Evolutionary conservation across 2,797 vertebrate species (phyloP).

Genomic region (Chiloscyllium punctatum): DNA sequence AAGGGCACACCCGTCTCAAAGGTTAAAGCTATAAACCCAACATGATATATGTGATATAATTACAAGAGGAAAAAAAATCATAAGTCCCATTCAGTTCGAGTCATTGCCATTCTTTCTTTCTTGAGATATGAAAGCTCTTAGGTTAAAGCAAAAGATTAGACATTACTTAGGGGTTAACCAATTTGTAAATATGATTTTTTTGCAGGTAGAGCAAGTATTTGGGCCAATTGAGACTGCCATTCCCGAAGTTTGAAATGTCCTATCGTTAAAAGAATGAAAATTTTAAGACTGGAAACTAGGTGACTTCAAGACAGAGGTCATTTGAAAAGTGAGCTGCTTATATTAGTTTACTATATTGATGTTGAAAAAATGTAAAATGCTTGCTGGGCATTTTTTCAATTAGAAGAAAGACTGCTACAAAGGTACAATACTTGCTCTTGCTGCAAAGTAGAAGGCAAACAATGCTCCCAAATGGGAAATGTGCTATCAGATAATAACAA

Average conservation of each 20-base stretch:
- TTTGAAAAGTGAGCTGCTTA: conserved; percentile 32
- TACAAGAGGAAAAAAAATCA: not conserved
- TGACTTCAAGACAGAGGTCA: conserved; percentile 28
- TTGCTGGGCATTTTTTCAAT: conserved; percentile 24
- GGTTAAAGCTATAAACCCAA: not conserved
- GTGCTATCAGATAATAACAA: not conserved
- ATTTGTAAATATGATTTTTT: conserved; percentile 35
- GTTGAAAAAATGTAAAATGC: conserved; percentile 17
- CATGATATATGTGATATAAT: not conserved
- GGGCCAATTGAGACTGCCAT: conserved; percentile 27
- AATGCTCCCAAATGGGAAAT: conserved; percentile 25
- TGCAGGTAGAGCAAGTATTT: conserved; percentile 33
- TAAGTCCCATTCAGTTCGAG: not conserved
- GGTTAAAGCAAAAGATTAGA: conserved; percentile 29
- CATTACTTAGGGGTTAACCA: conserved; percentile 27
- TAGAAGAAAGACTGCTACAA: not conserved
- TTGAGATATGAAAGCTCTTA: not conserved
- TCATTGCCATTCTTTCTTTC: not conserved
- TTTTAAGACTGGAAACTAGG: conserved; percentile 23
- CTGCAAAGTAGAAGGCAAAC: conserved; percentile 13
- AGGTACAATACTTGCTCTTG: conserved; percentile 31
- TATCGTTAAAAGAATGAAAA: conserved; percentile 14
- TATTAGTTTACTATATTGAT: not conserved
- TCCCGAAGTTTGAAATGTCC: conserved; percentile 28
- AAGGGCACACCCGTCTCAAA: not conserved